These are phyloP conservation scores for Phrynocephalus versicolor DNA, from an alignment of 2,113 vertebrate species.

Conservation along the genomic window DNA sequence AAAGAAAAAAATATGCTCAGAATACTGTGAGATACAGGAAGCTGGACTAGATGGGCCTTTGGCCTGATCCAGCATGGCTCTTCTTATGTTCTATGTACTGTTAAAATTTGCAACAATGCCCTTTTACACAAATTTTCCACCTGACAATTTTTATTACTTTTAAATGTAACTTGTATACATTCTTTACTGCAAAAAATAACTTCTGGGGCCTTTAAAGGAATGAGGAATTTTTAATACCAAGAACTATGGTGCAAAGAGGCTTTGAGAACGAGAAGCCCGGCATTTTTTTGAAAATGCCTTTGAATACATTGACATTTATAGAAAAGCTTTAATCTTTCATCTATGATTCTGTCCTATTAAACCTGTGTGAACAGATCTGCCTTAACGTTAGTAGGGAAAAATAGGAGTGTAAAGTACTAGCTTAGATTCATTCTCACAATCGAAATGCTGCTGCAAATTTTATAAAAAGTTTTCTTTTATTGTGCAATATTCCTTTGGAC, in stretches of 20 bases:
- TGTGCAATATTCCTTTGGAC: constrained; percentile 67
- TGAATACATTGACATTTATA: neutral
- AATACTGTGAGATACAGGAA: no score
- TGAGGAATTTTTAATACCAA: neutral
- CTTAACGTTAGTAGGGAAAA: neutral
- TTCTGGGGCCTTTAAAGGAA: neutral
- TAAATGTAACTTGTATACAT: neutral
- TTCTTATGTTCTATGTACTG: no score
- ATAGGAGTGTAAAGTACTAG: constrained; percentile 41
- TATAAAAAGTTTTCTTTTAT: constrained; percentile 32
- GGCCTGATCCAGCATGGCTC: no score
- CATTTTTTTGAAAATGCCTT: neutral
- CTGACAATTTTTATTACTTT: no score
- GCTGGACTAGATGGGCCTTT: no score
- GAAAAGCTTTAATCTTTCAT: neutral
- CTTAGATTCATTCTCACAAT: constrained; percentile 36
- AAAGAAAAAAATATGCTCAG: no score
- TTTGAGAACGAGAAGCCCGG: neutral
- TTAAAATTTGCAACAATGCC: no score
- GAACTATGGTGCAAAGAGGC: neutral
- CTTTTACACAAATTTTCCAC: no score
- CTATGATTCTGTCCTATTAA: constrained; percentile 19
- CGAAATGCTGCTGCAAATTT: constrained; percentile 40
- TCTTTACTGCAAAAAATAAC: neutral
- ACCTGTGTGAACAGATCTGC: neutral